phyloP scores from a whole-genome alignment of 2,797 vertebrate genomes.

The Dallia pectoralis region DNA sequence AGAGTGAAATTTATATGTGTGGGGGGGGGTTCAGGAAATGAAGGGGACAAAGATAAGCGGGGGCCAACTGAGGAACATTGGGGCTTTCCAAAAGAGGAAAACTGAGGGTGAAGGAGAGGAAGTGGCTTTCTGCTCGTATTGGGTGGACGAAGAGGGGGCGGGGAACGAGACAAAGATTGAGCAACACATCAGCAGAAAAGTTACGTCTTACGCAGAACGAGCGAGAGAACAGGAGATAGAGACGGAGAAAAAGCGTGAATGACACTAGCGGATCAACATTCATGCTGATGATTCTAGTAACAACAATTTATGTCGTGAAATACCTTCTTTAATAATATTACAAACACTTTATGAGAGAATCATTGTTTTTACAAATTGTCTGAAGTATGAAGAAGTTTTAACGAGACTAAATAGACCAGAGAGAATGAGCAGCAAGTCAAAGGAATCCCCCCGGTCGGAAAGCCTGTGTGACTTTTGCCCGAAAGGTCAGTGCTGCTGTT shows the following conservation, averaged over 20 bases:
- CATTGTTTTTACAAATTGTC: not conserved
- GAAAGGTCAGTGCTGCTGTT: slow-evolving; percentile 56
- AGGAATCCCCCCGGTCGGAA: not conserved
- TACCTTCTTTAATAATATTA: not conserved
- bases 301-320: not conserved
- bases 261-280: not conserved
- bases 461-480: slow-evolving; percentile 49
- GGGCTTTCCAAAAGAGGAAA: slow-evolving; percentile 5
- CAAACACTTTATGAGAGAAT: not conserved
- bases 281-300: too few relatives aligned
- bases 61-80: not conserved
- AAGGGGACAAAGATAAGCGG: not conserved
- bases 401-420: slow-evolving; percentile 21
- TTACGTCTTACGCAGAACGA: not conserved
- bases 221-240: slow-evolving; percentile 1
- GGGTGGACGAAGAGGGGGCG: not conserved
- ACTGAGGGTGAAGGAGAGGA: not conserved
- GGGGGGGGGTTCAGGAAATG: slow-evolving; percentile 13
- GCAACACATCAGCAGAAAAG: not conserved
- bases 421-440: not conserved
- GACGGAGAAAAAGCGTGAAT: not conserved
- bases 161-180: not conserved
- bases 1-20: slow-evolving; percentile 15
- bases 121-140: not conserved
- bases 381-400: not conserved